Evolutionary conservation across 1,140 invertebrate genomes (phyloP).

Genomic region (Pentalonia nigronervosa): DNA sequence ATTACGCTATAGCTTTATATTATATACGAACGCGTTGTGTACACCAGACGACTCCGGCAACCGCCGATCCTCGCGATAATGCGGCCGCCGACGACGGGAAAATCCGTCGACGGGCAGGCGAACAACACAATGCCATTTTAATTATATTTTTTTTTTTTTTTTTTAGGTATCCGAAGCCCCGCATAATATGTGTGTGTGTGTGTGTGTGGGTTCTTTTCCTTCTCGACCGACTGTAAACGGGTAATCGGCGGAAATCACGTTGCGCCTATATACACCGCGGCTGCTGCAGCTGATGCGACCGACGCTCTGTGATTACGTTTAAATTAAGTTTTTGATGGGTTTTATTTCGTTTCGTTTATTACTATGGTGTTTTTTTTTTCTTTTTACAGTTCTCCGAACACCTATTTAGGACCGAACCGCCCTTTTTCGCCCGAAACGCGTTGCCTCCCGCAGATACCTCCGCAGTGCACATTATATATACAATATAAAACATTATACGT

Average conservation of each 20-base stretch:
- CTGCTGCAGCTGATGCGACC: not conserved
- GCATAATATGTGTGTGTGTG: not conserved
- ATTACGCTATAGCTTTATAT: not conserved
- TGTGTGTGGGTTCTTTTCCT: not conserved
- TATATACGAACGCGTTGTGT: no score
- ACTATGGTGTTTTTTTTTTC: not conserved
- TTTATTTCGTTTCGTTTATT: slow-evolving; percentile 9
- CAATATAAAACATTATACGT: not conserved
- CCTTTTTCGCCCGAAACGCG: not conserved
- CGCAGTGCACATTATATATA: not conserved
- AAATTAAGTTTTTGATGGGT: slow-evolving; percentile 7
- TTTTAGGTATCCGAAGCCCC: not conserved
- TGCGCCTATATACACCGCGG: not conserved
- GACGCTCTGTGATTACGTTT: slow-evolving; percentile 9
- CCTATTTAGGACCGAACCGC: slow-evolving; percentile 8
- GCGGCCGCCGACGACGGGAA: not conserved
- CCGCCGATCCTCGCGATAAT: not conserved
- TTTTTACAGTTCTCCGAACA: not conserved
- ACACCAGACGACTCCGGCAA: not conserved
- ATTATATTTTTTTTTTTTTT: not conserved
- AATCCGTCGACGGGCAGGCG: no score
- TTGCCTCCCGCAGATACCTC: not conserved
- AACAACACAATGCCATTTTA: slow-evolving; percentile 1
- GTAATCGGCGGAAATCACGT: slow-evolving; percentile 24
- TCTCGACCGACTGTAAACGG: not conserved